A percentile compares a stretch with the other conserved stretches of the same genome.
These are phyloP conservation scores for Anabas testudineus DNA, from an alignment of 2,797 vertebrate species.

Conservation along the genomic window DNA sequence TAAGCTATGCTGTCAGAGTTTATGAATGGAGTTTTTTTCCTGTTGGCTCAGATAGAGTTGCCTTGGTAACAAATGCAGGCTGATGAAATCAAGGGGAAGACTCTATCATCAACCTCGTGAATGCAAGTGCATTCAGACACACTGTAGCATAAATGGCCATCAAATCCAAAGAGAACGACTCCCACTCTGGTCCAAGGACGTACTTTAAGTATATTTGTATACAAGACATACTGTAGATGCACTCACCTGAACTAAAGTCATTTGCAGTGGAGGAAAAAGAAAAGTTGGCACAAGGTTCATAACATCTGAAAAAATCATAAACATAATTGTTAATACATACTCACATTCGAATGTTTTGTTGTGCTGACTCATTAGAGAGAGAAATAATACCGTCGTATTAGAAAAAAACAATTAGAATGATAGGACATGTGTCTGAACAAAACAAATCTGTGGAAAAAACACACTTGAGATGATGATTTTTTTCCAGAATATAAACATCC, in stretches of 20 bases:
- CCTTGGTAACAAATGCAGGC: conserved; percentile 20
- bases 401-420: neutral
- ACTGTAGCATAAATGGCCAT: neutral
- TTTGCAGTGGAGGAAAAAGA: neutral
- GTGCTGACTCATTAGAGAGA: neutral
- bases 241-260: neutral
- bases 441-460: too few species aligned
- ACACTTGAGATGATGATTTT: neutral
- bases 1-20: neutral
- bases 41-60: conserved; percentile 1
- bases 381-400: neutral
- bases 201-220: neutral
- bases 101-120: neutral
- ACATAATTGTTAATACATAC: too few species aligned
- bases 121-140: neutral
- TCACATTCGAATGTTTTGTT: too few species aligned
- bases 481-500: neutral
- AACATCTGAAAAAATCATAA: conserved; percentile 11
- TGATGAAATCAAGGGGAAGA: conserved; percentile 8
- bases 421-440: neutral
- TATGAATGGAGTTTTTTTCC: neutral
- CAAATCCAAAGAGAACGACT: neutral
- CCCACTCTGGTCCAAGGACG: too few species aligned
- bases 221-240: too few species aligned
- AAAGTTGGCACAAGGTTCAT: neutral